A percentile compares a stretch with the other conserved stretches of the same genome.
Evolutionary conservation across 1,140 invertebrate species (phyloP).

Genomic region (Archivesica marissinica): DNA sequence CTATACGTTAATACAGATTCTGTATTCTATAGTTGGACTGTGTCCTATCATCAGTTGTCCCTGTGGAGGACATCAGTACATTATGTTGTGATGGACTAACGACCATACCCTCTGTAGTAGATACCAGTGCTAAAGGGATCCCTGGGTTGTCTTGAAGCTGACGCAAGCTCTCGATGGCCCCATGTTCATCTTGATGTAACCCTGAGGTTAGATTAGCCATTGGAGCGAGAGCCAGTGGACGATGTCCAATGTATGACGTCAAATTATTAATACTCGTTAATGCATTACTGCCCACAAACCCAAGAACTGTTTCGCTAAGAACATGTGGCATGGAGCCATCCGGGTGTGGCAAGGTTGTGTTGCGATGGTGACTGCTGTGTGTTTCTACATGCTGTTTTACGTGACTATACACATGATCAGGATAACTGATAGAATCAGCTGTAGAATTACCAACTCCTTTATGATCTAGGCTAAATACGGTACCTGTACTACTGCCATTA

Average conservation of each 20-base stretch:
- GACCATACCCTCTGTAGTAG: background rate
- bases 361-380: background rate
- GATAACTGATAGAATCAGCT: background rate
- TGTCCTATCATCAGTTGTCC: background rate
- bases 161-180: conserved; percentile 42
- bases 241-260: background rate
- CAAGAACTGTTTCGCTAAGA: background rate
- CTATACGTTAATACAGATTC: conserved; percentile 15
- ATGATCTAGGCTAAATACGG: background rate
- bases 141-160: conserved; percentile 32
- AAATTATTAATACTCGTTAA: conserved; percentile 7
- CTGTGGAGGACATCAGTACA: background rate
- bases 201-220: background rate
- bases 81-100: background rate
- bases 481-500: background rate
- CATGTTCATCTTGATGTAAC: conserved; percentile 17
- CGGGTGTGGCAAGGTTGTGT: background rate
- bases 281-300: conserved; percentile 28
- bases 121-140: background rate
- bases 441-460: background rate
- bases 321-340: background rate
- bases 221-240: background rate
- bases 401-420: conserved; percentile 36
- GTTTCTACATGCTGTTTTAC: conserved; percentile 5
- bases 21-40: background rate